Evolutionary conservation across 2,888 invertebrate species (phyloP).

Genomic region (Bellardia pandia): DNA sequence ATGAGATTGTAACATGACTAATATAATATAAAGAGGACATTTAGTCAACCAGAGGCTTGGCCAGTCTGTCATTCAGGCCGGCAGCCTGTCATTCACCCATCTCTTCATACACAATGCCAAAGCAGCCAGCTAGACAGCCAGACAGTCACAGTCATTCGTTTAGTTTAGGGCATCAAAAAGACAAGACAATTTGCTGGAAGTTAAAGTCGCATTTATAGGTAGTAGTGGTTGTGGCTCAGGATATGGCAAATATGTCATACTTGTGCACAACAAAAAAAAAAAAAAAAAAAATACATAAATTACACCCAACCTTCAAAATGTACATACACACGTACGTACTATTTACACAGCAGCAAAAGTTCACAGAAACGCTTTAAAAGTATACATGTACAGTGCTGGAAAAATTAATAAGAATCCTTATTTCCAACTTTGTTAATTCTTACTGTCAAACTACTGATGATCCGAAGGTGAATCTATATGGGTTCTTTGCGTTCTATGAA

Average conservation of each 20-base stretch:
- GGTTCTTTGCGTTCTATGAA: too few species aligned
- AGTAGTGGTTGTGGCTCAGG: neutral
- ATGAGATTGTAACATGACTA: slow-evolving; percentile 34
- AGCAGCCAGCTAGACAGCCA: neutral
- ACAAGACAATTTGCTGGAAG: slow-evolving; percentile 2
- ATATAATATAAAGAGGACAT: slow-evolving; percentile 23
- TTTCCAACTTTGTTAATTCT: too few species aligned
- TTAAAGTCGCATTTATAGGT: neutral
- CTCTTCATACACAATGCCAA: neutral
- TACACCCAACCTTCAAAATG: slow-evolving; percentile 9
- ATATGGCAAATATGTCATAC: slow-evolving; percentile 33
- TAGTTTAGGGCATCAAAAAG: slow-evolving; percentile 8
- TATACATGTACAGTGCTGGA: neutral
- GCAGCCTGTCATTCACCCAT: neutral
- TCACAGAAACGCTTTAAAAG: neutral
- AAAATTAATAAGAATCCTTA: too few species aligned
- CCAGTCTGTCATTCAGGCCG: neutral
- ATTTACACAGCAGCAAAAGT: neutral
- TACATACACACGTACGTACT: neutral
- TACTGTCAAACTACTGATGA: too few species aligned
- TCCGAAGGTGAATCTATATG: too few species aligned
- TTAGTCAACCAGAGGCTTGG: slow-evolving; percentile 35
- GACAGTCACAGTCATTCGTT: slow-evolving; percentile 13
- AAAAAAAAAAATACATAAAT: slow-evolving; percentile 15
- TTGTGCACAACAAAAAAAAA: slow-evolving; percentile 10